These are phyloP conservation scores for Rhodinocichla rosea DNA, from an alignment of 2,113 vertebrate species.

Conservation along the genomic window DNA sequence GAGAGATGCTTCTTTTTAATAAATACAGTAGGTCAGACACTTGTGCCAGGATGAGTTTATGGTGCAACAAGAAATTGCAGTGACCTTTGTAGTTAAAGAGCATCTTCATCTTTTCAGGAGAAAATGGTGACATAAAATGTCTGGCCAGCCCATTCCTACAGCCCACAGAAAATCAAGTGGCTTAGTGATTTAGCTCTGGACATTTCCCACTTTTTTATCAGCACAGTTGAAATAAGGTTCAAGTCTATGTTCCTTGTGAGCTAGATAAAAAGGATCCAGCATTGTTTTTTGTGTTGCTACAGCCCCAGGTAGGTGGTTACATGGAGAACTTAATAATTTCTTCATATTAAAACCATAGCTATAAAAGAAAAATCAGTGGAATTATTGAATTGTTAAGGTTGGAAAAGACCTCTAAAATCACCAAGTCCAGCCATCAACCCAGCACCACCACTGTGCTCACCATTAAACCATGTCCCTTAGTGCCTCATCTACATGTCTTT, in stretches of 20 bases:
- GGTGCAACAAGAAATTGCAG: background rate
- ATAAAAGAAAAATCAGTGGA: background rate
- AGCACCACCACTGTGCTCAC: background rate
- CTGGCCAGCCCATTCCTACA: background rate
- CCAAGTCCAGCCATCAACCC: background rate
- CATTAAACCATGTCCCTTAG: background rate
- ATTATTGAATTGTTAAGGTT: accelerated
- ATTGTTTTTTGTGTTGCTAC: background rate
- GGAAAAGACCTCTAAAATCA: background rate
- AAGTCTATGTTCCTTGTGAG: background rate
- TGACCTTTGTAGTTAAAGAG: background rate
- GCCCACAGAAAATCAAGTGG: background rate
- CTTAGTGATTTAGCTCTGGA: background rate
- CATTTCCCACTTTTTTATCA: background rate
- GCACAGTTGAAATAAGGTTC: background rate
- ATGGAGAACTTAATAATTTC: background rate
- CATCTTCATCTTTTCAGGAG: background rate
- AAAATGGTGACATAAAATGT: background rate
- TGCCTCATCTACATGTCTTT: background rate
- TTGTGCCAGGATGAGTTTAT: background rate
- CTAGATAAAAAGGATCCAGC: background rate
- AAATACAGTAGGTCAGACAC: background rate
- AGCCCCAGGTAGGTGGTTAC: background rate
- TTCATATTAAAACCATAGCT: background rate
- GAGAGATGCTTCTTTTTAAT: background rate